Base-by-base conservation (phyloP, 2,113 vertebrate genomes). In the Vimba vimba region DNA sequence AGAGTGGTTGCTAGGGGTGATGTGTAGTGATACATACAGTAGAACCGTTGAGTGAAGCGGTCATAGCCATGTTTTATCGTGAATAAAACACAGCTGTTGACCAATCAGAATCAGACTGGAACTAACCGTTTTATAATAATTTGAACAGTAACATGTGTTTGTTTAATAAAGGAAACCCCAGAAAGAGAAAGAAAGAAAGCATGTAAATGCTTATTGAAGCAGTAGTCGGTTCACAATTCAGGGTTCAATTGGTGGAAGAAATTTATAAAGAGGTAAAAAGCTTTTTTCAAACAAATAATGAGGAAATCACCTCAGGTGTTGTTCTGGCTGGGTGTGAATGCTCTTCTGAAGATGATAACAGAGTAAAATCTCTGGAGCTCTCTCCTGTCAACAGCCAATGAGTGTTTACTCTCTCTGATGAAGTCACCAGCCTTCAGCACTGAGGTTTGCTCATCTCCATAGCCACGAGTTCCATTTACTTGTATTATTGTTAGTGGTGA, bases 391-490 rank as follows among this genome's bases (percentile, higher is more conserved):
- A 45, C n/a, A 39, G 50, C 52, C 69, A 21, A 30, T 60, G 39
- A 86, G 77, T 69, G 57, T 36, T 81, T 81, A 57, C 43, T 39
- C 19, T 80, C 78, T 45, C n/a, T 80, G 47, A 71, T 83, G 66
- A 71, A 39, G 66, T 71, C 64, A 83, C 47, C 27, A 83, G 45
- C 45, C 80, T 82, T 69, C 45, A 71, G 47, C 64, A 11, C 8
- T 6, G 43, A 21, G 62, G 79, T 25, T 69, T 7, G 45, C n/a
- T 45, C 59, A 81, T 81, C 60, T 82, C 62, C 60, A 82, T 33
- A 55, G 27, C 80, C 80, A 69, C 80, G 13, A 69, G 80, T 27
- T 82, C 25, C 64, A 69, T 69, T 82, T 82, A 36, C 27, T 68
- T 82, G 21, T 52, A 30, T 50, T 55, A 25, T 19, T 80, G 64